phyloP scores from a whole-genome alignment of 2,888 invertebrate species.

The Caenorhabditis plicata region DNA sequence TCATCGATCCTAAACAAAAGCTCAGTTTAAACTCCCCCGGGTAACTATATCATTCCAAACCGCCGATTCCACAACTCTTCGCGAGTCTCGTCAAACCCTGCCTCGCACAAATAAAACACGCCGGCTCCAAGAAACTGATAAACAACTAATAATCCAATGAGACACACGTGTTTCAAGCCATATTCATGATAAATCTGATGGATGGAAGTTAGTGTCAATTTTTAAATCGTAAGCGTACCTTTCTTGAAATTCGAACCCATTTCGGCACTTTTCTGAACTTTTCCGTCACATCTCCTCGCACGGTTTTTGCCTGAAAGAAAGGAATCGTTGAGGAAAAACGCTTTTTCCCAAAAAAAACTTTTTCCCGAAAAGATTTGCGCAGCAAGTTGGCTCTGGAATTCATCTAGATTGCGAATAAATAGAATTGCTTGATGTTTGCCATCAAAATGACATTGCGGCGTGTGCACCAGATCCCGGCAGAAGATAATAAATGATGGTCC shows the following conservation, averaged over 20 bases:
- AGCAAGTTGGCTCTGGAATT: no score
- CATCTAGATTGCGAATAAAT: no score
- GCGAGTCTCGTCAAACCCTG: slow-evolving; percentile 38
- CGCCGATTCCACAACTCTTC: slow-evolving; percentile 38
- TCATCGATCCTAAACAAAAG: slow-evolving; percentile 16
- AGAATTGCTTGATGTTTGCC: no score
- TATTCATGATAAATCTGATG: slow-evolving; percentile 53
- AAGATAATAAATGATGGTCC: no score
- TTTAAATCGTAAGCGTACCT: slow-evolving; percentile 8
- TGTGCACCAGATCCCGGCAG: no score
- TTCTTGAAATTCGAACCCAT: slow-evolving; percentile 44
- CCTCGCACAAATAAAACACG: slow-evolving; percentile 52
- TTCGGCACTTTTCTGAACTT: slow-evolving; percentile 34
- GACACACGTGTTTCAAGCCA: slow-evolving; percentile 51
- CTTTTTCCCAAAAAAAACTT: slow-evolving; percentile 1
- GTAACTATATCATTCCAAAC: slow-evolving; percentile 4
- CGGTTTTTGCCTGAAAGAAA: slow-evolving; percentile 2
- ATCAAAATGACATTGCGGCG: no score
- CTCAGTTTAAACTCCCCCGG: no score
- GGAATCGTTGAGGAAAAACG: background rate
- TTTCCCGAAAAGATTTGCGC: slow-evolving; percentile 2
- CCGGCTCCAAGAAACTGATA: slow-evolving; percentile 55
- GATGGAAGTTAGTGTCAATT: background rate
- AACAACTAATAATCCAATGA: slow-evolving; percentile 43
- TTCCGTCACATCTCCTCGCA: slow-evolving; percentile 10